These are phyloP conservation scores for Craterocephalus amniculus DNA, from an alignment of 2,797 vertebrate genomes.

Conservation along the genomic window DNA sequence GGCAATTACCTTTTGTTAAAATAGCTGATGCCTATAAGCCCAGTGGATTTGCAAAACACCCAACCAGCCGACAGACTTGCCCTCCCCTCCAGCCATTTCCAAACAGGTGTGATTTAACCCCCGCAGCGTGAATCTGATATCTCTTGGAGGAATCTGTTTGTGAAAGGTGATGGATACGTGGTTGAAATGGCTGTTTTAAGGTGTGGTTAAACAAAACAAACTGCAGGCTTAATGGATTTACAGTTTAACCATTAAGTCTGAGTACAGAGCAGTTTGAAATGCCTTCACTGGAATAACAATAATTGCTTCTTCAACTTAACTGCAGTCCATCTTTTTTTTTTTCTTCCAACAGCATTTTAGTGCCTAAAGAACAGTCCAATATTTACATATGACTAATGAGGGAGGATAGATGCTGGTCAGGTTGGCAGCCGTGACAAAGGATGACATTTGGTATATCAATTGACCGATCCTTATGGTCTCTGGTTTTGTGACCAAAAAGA, in stretches of 20 bases:
- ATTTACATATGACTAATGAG: not conserved
- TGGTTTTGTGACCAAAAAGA: too few relatives aligned
- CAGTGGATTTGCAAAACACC: conserved; percentile 3
- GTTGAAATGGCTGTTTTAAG: not conserved
- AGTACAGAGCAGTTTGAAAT: not conserved
- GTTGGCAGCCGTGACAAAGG: not conserved
- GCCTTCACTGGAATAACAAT: not conserved
- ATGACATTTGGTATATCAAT: not conserved
- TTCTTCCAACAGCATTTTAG: too few relatives aligned
- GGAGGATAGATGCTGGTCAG: not conserved
- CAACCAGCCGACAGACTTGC: not conserved
- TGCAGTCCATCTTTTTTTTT: not conserved
- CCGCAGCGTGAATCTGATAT: too few relatives aligned
- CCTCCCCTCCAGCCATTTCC: not conserved
- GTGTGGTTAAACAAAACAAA: not conserved
- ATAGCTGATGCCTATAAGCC: not conserved
- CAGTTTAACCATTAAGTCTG: not conserved
- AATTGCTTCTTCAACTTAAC: not conserved
- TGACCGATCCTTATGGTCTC: not conserved
- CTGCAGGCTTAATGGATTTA: not conserved
- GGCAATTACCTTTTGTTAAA: not conserved
- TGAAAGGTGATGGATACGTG: not conserved
- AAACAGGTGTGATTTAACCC: not conserved
- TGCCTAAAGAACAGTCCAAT: not conserved
- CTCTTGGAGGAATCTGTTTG: not conserved